These are phyloP conservation scores for Lasiurus cinereus DNA, from an alignment of 2,113 vertebrate species.

Conservation along the genomic window DNA sequence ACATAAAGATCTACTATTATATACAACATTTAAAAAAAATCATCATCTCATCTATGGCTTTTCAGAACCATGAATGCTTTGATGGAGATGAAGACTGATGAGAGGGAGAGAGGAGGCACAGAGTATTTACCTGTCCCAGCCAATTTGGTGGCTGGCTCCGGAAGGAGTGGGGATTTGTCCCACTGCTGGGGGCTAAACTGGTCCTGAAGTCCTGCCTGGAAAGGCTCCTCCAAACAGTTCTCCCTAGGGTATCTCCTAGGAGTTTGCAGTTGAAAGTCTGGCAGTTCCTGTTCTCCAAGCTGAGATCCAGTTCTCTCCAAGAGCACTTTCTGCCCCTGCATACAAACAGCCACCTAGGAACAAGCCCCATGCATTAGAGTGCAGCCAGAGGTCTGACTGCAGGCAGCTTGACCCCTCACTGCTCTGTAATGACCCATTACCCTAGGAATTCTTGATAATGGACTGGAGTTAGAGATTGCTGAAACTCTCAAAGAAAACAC, in stretches of 20 bases:
- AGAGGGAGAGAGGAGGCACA: neutral
- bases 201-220: conserved; percentile 41
- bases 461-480: neutral
- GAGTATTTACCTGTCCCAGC: conserved; percentile 75
- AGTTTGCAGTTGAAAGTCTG: conserved; percentile 68
- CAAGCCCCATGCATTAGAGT: neutral
- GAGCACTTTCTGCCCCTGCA: conserved; percentile 81
- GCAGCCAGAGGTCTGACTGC: neutral
- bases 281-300: conserved; percentile 75
- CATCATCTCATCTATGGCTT: neutral
- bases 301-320: conserved; percentile 80
- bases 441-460: neutral
- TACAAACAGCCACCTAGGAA: conserved; percentile 80
- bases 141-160: conserved; percentile 62
- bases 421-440: neutral
- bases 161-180: conserved; percentile 64
- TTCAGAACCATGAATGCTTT: neutral
- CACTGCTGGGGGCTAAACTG: conserved; percentile 31
- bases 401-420: neutral
- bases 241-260: conserved; percentile 47
- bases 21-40: neutral
- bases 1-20: neutral
- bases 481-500: conserved; percentile 1
- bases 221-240: conserved; percentile 57
- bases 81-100: neutral